These are phyloP conservation scores for Luperina nickerlii DNA, from an alignment of 2,888 invertebrate genomes.

Conservation along the genomic window DNA sequence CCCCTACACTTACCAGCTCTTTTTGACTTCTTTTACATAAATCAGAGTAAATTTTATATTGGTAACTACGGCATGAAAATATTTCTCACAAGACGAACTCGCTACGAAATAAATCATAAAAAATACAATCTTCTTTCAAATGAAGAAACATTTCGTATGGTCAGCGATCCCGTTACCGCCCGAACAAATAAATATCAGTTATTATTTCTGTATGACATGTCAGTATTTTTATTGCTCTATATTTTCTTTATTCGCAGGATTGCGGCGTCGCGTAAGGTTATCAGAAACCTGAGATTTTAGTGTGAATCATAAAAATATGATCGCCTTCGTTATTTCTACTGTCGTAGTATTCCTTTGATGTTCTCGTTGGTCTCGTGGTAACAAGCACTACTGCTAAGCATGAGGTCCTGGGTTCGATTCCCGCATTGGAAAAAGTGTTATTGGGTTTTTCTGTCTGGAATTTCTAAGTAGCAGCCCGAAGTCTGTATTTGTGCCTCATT, in stretches of 20 bases:
- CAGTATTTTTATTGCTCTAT: slow-evolving; percentile 57
- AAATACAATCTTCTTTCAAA: slow-evolving; percentile 33
- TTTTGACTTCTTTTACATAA: too few species aligned
- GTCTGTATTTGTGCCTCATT: too few species aligned
- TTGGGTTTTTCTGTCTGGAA: background rate
- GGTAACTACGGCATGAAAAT: background rate
- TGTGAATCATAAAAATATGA: slow-evolving; percentile 44
- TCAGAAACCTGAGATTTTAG: slow-evolving; percentile 54
- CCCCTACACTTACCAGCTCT: too few species aligned
- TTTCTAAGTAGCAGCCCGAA: too few species aligned
- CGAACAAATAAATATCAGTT: slow-evolving; percentile 44
- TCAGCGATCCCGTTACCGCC: slow-evolving; percentile 20
- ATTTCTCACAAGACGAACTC: background rate
- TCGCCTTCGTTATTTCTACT: slow-evolving; percentile 13
- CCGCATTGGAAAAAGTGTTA: background rate
- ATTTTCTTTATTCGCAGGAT: slow-evolving; percentile 54
- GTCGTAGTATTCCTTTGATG: background rate
- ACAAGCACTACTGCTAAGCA: background rate
- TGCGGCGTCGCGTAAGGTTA: slow-evolving; percentile 37
- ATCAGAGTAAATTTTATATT: background rate
- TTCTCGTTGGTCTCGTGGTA: background rate
- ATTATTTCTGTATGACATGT: slow-evolving; percentile 45
- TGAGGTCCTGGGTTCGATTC: background rate
- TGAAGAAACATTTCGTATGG: slow-evolving; percentile 16
- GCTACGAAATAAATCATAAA: slow-evolving; percentile 17